Evolutionary conservation across 2,888 invertebrate species (phyloP).

Genomic region (Ferdinandea cuprea): DNA sequence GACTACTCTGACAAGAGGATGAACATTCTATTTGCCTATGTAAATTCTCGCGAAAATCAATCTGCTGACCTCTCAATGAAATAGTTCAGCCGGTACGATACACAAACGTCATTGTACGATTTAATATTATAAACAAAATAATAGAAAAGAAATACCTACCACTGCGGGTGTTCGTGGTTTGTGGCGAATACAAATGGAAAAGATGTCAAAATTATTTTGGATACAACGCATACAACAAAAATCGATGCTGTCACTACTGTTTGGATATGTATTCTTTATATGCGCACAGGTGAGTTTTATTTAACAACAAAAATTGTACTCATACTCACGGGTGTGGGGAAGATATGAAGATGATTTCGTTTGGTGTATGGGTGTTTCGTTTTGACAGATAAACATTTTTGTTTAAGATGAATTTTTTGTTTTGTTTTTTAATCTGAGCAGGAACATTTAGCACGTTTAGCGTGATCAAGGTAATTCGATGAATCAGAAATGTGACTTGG

Average conservation of each 20-base stretch:
- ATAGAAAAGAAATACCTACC: conserved; percentile 1
- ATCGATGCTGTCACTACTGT: conserved; percentile 67
- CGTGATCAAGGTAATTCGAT: conserved; percentile 3
- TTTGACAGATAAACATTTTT: conserved; percentile 28
- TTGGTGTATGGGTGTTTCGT: conserved; percentile 9
- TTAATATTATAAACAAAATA: conserved; percentile 10
- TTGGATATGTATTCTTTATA: conserved; percentile 68
- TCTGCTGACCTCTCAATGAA: conserved; percentile 27
- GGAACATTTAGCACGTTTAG: conserved; percentile 13
- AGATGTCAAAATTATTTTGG: conserved; percentile 69
- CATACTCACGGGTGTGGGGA: background rate
- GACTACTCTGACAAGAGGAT: background rate
- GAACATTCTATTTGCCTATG: conserved; percentile 4
- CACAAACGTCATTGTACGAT: background rate
- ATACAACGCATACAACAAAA: conserved; percentile 71
- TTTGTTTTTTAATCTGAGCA: background rate
- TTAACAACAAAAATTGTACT: background rate
- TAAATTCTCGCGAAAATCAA: background rate
- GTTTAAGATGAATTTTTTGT: background rate
- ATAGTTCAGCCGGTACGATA: conserved; percentile 25
- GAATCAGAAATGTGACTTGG: conserved; percentile 1
- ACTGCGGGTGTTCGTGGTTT: background rate
- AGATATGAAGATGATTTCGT: background rate
- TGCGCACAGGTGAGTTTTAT: conserved; percentile 67
- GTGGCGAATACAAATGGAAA: conserved; percentile 34